Evolutionary conservation across 2,888 invertebrate genomes (phyloP).

Genomic region (Agonopterix heracliana): DNA sequence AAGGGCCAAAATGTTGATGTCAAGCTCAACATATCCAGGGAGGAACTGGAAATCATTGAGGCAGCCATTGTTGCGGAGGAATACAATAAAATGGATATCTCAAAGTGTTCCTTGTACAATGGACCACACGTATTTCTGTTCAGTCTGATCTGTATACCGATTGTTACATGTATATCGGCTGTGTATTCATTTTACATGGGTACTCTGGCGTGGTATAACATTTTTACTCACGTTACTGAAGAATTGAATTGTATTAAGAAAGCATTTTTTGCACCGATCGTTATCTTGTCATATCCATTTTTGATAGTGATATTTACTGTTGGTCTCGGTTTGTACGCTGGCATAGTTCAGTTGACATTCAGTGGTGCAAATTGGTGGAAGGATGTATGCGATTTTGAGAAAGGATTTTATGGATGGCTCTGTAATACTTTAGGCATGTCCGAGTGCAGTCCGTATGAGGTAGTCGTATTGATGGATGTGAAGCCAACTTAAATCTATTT

Average conservation of each 20-base stretch:
- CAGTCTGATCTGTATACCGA: slow-evolving; percentile 79
- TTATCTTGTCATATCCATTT: slow-evolving; percentile 82
- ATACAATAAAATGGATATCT: slow-evolving; percentile 73
- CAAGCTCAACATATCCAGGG: slow-evolving; percentile 82
- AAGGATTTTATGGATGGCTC: slow-evolving; percentile 87
- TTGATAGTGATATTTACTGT: slow-evolving; percentile 80
- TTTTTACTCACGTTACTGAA: slow-evolving; percentile 82
- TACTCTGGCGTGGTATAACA: slow-evolving; percentile 85
- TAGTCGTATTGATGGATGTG: slow-evolving; percentile 79
- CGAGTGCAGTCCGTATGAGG: slow-evolving; percentile 86
- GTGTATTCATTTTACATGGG: slow-evolving; percentile 84
- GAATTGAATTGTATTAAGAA: slow-evolving; percentile 79
- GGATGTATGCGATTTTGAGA: slow-evolving; percentile 84
- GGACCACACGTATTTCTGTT: slow-evolving; percentile 81
- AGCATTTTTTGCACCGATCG: slow-evolving; percentile 79
- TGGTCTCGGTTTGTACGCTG: slow-evolving; percentile 81
- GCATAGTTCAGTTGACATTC: slow-evolving; percentile 81
- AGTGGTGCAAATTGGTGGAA: slow-evolving; percentile 81
- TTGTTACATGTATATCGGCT: slow-evolving; percentile 79
- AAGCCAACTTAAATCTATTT: slow-evolving; percentile 35
- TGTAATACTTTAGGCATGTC: slow-evolving; percentile 80
- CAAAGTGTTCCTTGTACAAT: slow-evolving; percentile 72
- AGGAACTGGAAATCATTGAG: slow-evolving; percentile 82
- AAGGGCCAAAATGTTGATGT: slow-evolving; percentile 84
- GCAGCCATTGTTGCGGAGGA: slow-evolving; percentile 77